These are phyloP conservation scores for Diadophis punctatus DNA, from an alignment of 2,113 vertebrate species.

Conservation along the genomic window DNA sequence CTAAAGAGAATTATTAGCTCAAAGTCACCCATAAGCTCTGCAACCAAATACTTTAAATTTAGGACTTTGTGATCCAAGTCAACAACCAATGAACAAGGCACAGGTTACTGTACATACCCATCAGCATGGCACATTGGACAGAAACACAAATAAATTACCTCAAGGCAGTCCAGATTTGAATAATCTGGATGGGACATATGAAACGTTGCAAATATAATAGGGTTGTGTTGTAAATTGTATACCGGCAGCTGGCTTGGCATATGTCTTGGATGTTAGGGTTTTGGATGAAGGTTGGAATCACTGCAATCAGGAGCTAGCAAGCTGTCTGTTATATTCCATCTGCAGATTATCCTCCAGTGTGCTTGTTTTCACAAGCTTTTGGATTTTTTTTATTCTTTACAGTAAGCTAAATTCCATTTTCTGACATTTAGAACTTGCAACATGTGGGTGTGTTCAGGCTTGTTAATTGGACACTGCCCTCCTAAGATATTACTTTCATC, in stretches of 20 bases:
- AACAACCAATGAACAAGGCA: not conserved
- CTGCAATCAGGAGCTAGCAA: not conserved
- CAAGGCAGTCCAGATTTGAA: not conserved
- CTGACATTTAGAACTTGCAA: conserved; percentile 10
- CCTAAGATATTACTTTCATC: not conserved
- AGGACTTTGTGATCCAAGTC: not conserved
- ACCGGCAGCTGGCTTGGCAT: not conserved
- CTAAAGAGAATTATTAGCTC: not conserved
- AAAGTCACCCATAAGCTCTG: not conserved
- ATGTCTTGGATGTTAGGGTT: not conserved
- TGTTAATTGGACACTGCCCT: not conserved
- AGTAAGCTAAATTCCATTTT: not conserved
- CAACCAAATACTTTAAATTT: not conserved
- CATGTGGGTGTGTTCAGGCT: not conserved
- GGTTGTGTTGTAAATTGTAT: not conserved
- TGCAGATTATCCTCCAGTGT: fast-evolving
- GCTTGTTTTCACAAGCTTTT: fast-evolving
- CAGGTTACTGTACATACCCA: not conserved
- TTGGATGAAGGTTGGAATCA: not conserved
- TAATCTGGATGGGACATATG: not conserved
- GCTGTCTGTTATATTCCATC: not conserved
- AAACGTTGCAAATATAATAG: not conserved
- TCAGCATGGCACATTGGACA: not conserved
- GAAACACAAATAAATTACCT: not conserved
- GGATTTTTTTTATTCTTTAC: not conserved